Conservation (phyloP, 2,113 vertebrate species). For the Xenus cinereus region DNA sequence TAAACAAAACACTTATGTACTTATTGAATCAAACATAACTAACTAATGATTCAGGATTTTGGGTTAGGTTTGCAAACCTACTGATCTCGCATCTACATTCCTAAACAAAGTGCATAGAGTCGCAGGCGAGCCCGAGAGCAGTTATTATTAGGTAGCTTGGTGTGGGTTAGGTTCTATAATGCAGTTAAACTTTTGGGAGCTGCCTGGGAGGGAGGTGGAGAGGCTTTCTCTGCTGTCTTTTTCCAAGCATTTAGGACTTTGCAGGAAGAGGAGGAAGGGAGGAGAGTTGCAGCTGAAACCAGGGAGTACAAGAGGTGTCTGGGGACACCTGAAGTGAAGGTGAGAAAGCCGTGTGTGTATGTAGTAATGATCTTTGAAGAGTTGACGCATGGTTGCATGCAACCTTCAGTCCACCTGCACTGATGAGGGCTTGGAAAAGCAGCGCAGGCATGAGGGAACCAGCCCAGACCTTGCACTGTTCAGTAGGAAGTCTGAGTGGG, state of each 20-base stretch:
- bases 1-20: background rate
- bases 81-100: background rate
- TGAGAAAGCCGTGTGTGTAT: background rate
- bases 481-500: background rate
- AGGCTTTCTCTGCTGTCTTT: background rate
- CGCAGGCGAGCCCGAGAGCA: accelerated
- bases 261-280: background rate
- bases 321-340: background rate
- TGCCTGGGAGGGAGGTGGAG: background rate
- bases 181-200: background rate
- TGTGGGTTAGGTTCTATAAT: background rate
- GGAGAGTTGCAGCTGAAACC: accelerated
- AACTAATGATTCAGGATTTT: background rate
- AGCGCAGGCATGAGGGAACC: accelerated
- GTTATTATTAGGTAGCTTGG: background rate
- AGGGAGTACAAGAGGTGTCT: background rate
- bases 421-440: background rate
- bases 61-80: background rate
- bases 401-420: background rate
- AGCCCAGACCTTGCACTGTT: background rate
- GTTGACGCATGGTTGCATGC: accelerated
- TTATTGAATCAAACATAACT: background rate
- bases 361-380: background rate
- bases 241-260: background rate
- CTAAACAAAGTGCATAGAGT: background rate